Conservation (phyloP, 2,113 vertebrate species). For the Pelecanus crispus region DNA sequence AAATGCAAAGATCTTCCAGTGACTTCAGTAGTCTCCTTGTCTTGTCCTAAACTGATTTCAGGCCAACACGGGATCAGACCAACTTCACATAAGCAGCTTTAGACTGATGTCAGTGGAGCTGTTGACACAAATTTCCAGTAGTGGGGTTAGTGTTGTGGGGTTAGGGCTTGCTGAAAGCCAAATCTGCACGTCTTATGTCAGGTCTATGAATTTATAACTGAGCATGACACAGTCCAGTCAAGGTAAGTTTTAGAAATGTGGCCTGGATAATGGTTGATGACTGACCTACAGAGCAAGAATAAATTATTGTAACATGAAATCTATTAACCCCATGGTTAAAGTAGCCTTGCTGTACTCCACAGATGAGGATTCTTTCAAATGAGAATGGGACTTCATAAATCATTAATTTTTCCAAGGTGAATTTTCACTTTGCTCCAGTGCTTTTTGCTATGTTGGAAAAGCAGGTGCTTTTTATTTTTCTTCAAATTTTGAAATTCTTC, state of each 20-base stretch:
- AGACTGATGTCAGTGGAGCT: not conserved
- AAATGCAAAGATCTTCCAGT: not conserved
- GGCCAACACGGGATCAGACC: not conserved
- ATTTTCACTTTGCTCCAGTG: not conserved
- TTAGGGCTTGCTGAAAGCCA: not conserved
- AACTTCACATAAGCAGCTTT: not conserved
- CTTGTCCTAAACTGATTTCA: not conserved
- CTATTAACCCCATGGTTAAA: not conserved
- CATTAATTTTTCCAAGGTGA: not conserved
- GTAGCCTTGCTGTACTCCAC: not conserved
- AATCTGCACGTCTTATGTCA: accelerated
- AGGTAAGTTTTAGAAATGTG: not conserved
- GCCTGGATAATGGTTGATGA: not conserved
- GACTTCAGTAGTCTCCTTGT: not conserved
- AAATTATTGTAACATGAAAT: not conserved
- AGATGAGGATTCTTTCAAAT: not conserved
- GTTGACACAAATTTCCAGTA: not conserved
- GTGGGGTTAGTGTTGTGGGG: accelerated
- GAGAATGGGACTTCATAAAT: not conserved
- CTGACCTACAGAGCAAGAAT: not conserved
- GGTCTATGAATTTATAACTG: not conserved
- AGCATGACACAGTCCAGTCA: not conserved
- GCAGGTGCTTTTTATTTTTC: not conserved
- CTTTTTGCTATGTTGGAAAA: accelerated
- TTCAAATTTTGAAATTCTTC: not conserved